These are phyloP conservation scores for Habropoda laboriosa DNA, from an alignment of 1,140 invertebrate genomes.

Conservation along the genomic window DNA sequence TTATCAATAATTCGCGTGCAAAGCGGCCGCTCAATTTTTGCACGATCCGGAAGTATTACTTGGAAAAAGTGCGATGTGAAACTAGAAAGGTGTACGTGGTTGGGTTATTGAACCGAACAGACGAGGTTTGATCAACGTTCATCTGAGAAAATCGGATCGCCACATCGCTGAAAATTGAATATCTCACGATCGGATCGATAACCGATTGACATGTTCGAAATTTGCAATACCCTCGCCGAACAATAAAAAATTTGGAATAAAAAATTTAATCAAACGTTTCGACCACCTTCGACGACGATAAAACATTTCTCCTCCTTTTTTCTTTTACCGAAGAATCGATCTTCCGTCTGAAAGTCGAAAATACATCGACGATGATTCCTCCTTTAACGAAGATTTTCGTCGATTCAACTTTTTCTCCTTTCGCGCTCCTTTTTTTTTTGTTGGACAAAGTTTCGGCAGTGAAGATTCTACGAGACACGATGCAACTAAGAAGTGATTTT, in stretches of 20 bases:
- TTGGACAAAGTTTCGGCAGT: background rate
- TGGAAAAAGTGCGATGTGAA: background rate
- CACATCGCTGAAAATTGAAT: conserved; percentile 35
- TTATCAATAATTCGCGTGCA: too few relatives aligned
- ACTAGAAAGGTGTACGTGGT: background rate
- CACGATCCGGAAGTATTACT: background rate
- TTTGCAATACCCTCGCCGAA: conserved; percentile 22
- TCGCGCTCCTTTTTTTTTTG: background rate
- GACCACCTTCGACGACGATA: background rate
- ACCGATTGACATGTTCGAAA: conserved; percentile 19
- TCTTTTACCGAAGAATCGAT: background rate
- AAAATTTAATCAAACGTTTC: conserved; percentile 9
- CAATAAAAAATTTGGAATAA: conserved; percentile 14
- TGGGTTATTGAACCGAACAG: background rate
- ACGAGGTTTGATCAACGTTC: conserved; percentile 26
- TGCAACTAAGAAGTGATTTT: background rate
- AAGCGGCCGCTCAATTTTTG: too few relatives aligned
- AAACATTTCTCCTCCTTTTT: too few relatives aligned
- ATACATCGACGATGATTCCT: background rate
- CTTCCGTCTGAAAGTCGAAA: background rate
- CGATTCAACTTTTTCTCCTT: background rate
- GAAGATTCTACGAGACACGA: background rate
- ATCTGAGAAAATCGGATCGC: conserved; percentile 24
- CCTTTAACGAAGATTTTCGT: too few relatives aligned
- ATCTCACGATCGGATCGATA: conserved; percentile 27